phyloP scores from a whole-genome alignment of 2,888 invertebrate genomes.

The Cylindroiulus punctatus region DNA sequence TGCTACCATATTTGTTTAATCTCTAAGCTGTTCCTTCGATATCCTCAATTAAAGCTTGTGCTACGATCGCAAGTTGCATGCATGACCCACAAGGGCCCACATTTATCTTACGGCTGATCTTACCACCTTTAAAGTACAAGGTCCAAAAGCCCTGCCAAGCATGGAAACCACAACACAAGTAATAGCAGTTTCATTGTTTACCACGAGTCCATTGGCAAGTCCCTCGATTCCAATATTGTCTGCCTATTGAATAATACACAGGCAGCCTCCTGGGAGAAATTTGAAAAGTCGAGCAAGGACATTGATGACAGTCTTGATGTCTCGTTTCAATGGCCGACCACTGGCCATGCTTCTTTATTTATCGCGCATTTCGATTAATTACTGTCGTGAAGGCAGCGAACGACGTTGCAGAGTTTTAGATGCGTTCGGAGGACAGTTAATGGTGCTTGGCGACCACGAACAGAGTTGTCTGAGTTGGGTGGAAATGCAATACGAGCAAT shows the following conservation, averaged over 20 bases:
- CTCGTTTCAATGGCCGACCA: constrained; percentile 2
- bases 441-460: not conserved
- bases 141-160: not conserved
- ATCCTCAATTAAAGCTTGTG: no score
- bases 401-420: not conserved
- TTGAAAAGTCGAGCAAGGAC: constrained; percentile 16
- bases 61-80: no score
- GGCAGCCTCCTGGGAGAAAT: constrained; percentile 1
- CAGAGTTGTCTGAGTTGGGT: not conserved
- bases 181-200: constrained; percentile 34
- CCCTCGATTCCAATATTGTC: constrained; percentile 33
- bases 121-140: not conserved
- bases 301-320: constrained; percentile 20
- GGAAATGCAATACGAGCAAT: not conserved
- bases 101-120: not conserved
- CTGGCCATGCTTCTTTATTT: constrained; percentile 31
- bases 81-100: not conserved
- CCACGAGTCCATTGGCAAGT: constrained; percentile 16
- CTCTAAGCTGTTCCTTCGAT: no score
- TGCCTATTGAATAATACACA: constrained; percentile 31
- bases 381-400: constrained; percentile 11
- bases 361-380: constrained; percentile 38
- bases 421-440: constrained; percentile 13
- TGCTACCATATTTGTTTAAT: no score
- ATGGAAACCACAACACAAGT: not conserved